Percentiles rank a stretch among this genome's conserved stretches.
Conservation (phyloP, 2,888 invertebrate species). For the Leucophora obtusa region DNA sequence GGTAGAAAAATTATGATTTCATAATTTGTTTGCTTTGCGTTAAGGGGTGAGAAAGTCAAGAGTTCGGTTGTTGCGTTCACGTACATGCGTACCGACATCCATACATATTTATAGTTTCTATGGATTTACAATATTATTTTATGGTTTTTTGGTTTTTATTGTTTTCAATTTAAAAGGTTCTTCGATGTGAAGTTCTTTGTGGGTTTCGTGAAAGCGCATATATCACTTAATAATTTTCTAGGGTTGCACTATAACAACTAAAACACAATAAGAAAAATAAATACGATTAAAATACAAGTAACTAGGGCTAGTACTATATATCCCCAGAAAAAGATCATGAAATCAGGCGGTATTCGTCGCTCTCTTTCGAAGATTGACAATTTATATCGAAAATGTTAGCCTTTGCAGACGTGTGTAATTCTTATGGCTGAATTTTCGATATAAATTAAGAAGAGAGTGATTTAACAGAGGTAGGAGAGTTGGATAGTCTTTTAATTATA, state of each 20-base stretch:
- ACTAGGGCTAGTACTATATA: no score
- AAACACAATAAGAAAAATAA: neutral
- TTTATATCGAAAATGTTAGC: no score
- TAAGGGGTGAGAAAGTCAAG: conserved; percentile 75
- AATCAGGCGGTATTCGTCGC: no score
- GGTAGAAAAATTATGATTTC: conserved; percentile 39
- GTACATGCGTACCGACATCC: neutral
- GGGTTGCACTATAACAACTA: conserved; percentile 11
- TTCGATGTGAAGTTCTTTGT: conserved; percentile 21
- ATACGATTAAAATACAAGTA: no score
- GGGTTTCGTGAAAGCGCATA: conserved; percentile 3
- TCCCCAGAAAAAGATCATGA: no score
- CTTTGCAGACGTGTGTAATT: no score
- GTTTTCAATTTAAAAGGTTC: conserved; percentile 43
- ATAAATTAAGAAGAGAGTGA: no score
- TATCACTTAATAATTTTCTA: conserved; percentile 20
- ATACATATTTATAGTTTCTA: conserved; percentile 5
- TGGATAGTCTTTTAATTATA: no score
- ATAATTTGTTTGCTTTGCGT: conserved; percentile 53
- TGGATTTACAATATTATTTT: conserved; percentile 19
- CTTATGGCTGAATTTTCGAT: no score
- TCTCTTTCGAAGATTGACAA: no score
- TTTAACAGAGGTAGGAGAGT: no score
- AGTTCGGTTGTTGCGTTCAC: conserved; percentile 56
- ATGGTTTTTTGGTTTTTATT: conserved; percentile 49